A percentile compares a stretch with the other conserved stretches of the same genome.
These are phyloP conservation scores for Himalopsyche anomala DNA, from an alignment of 2,888 invertebrate species.

Conservation along the genomic window DNA sequence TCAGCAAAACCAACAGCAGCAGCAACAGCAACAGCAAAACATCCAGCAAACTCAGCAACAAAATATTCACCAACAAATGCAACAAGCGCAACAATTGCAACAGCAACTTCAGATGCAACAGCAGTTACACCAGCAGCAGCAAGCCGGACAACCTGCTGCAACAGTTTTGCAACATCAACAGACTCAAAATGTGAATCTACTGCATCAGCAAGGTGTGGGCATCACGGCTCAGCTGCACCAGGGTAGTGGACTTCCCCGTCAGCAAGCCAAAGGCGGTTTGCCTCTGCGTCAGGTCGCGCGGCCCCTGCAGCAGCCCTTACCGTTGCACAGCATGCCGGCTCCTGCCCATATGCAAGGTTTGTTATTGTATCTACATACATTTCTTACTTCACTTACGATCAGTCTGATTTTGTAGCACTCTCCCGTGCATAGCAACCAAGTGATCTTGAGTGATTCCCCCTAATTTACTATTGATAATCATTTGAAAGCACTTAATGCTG, in stretches of 20 bases:
- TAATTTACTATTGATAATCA: no score
- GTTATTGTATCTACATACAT: not conserved
- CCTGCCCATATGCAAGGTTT: conserved; percentile 63
- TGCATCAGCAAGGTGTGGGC: conserved; percentile 56
- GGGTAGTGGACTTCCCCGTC: conserved; percentile 40
- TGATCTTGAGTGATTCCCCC: no score
- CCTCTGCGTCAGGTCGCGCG: conserved; percentile 56
- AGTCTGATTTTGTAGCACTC: not conserved
- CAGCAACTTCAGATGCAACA: conserved; percentile 58
- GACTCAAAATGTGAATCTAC: conserved; percentile 31
- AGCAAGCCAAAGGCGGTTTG: conserved; percentile 49
- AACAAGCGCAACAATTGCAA: conserved; percentile 15
- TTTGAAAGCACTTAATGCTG: no score
- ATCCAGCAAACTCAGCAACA: conserved; percentile 32
- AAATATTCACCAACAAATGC: conserved; percentile 34
- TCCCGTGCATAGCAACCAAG: no score
- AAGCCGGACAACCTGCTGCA: not conserved
- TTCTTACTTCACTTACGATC: no score
- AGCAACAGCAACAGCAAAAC: conserved; percentile 48
- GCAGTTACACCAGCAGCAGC: conserved; percentile 61
- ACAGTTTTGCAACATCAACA: not conserved
- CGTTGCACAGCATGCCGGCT: conserved; percentile 72
- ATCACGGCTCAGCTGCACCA: conserved; percentile 3
- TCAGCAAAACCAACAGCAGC: conserved; percentile 41
- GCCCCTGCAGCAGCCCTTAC: conserved; percentile 70